Base-by-base conservation (phyloP, 1,140 invertebrate species). In the Formica exsecta region DNA sequence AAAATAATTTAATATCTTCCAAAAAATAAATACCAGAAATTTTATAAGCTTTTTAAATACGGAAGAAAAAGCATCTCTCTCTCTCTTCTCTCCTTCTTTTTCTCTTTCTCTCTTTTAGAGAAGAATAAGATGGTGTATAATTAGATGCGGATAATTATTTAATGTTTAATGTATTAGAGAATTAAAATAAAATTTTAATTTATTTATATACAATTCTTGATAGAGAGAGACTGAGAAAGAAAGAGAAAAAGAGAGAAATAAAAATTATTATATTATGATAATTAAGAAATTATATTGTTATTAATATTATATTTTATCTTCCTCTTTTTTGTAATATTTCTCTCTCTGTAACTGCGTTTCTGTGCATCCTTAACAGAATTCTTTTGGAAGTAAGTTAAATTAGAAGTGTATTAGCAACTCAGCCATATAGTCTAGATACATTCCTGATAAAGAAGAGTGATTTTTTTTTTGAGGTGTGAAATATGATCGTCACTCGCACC, bases 401-500 rank as follows among this genome's bases (percentile, higher is more conserved):
- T n/a, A n/a, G 36, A 62, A 62, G 38, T 48, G 16, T 29, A 19
- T 48, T 48, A 25, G n/a, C 29, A 68, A 57, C 13, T 80, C 64
- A 48, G 8, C 32, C 2, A 81, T 41, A 32, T 61, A 71, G n/a
- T 73, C 36, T 57, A 29, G 29, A 66, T n/a, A 29, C 57, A 70
- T 75, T 25, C 19, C n/a, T 9, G 25, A 5, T 22, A 44, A 59
- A 32, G 59, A 41, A 62, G 22, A 22, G 11, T 32, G 22, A 32
- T 32, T 32, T 32, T 32, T 32, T 32, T 81, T 71, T 73, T 32
- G 38, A 29, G 13, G 25, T 64, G 32, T 88, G 44, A 90, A 91
- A 89, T 71, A 57, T 48, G 38, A 41, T 41, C n/a, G 44, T 73
- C 36, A 22, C 29, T 11, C 6, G 85, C 44, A 61, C 73, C 29